These are phyloP conservation scores for Saccopteryx leptura DNA, from an alignment of 2,113 vertebrate genomes.

Conservation along the genomic window DNA sequence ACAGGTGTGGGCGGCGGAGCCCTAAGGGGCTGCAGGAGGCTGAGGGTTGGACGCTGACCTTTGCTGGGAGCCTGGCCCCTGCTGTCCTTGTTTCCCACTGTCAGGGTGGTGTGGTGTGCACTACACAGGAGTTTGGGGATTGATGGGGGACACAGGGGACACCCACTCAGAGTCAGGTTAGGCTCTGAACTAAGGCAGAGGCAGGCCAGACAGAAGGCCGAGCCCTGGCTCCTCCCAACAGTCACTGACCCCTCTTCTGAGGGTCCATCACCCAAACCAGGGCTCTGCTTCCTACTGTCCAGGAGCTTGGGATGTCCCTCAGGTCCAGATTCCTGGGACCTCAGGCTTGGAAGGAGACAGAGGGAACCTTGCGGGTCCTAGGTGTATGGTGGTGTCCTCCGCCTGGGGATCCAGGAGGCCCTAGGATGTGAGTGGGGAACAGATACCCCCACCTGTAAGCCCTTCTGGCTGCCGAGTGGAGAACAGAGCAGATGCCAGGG, in stretches of 20 bases:
- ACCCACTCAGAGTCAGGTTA: not conserved
- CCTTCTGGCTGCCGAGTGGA: too few species aligned
- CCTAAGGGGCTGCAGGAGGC: not conserved
- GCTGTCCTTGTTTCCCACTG: not conserved
- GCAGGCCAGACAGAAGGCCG: not conserved
- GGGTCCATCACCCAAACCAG: not conserved
- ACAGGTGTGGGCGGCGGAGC: accelerated
- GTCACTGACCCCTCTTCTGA: not conserved
- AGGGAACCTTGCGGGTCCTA: not conserved
- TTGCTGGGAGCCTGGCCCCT: not conserved
- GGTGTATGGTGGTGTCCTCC: not conserved
- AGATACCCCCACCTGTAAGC: not conserved
- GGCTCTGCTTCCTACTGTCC: not conserved
- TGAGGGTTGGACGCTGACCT: not conserved
- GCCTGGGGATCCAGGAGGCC: not conserved
- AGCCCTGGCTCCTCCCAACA: not conserved
- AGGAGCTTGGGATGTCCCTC: not conserved
- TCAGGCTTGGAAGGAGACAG: not conserved
- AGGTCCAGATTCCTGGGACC: not conserved
- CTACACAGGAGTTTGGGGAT: not conserved
- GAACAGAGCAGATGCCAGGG: accelerated
- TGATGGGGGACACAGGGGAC: not conserved
- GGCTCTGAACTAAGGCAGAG: not conserved
- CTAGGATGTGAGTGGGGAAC: too few species aligned
- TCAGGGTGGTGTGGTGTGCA: not conserved